Conservation (phyloP, 2,797 vertebrate genomes). For the Anabas testudineus region DNA sequence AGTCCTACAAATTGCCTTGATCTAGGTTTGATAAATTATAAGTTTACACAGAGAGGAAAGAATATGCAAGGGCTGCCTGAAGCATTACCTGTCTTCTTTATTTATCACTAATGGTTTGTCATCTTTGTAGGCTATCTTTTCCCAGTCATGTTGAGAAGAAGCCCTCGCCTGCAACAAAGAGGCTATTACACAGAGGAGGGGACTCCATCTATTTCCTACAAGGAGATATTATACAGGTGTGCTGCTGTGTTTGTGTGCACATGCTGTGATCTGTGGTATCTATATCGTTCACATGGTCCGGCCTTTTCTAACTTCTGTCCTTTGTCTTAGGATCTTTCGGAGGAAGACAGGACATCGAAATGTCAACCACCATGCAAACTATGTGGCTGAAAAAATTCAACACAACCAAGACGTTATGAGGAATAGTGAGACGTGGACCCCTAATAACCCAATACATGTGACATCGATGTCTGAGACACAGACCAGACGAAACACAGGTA, state of each 20-base stretch:
- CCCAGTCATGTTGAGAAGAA: neutral
- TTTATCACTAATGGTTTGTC: no score
- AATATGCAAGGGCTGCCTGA: no score
- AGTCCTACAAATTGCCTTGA: no score
- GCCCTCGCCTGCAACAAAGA: neutral
- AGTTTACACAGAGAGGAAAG: no score
- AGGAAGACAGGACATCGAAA: accelerated
- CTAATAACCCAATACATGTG: no score
- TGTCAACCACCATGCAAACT: neutral
- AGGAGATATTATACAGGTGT: neutral
- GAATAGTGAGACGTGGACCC: neutral
- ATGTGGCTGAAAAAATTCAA: neutral
- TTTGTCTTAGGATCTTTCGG: slow-evolving; percentile 5
- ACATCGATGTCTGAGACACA: no score
- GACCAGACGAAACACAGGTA: neutral
- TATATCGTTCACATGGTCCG: neutral
- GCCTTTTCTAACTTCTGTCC: neutral
- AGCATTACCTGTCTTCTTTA: no score
- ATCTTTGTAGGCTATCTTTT: neutral
- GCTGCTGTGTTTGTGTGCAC: neutral
- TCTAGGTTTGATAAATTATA: no score
- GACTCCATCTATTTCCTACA: neutral
- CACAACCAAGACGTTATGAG: neutral
- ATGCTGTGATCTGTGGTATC: no score
- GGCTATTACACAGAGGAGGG: slow-evolving; percentile 3